phyloP scores from a whole-genome alignment of 2,888 invertebrate species.

The Oxycera nigricornis region DNA sequence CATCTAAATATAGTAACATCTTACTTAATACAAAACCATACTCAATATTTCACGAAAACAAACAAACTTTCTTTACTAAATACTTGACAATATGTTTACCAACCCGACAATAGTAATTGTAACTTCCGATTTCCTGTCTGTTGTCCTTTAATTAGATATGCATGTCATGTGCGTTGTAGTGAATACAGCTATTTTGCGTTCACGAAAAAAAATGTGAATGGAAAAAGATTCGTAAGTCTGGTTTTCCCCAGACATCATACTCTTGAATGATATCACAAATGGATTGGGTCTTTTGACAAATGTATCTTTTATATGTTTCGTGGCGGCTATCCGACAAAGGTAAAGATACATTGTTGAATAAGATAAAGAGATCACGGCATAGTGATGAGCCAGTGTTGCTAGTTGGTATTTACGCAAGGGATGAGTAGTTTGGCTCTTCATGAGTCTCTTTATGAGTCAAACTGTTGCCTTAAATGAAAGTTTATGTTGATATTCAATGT shows the following conservation, averaged over 20 bases:
- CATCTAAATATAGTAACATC: too few relatives aligned
- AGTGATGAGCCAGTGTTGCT: too few relatives aligned
- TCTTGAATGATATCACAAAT: neutral
- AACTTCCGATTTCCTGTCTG: conserved; percentile 37
- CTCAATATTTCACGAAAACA: too few relatives aligned
- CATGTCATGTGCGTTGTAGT: conserved; percentile 3
- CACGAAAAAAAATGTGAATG: neutral
- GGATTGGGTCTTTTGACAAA: neutral
- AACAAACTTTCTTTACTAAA: too few relatives aligned
- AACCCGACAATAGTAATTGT: neutral
- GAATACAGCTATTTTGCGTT: neutral
- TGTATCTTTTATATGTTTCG: neutral
- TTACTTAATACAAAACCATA: too few relatives aligned
- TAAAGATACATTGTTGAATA: neutral
- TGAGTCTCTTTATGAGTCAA: too few relatives aligned
- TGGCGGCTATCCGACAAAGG: neutral
- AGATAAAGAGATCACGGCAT: neutral
- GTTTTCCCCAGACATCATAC: neutral
- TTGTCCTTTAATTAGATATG: conserved; percentile 34
- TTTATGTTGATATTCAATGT: too few relatives aligned
- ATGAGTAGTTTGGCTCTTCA: too few relatives aligned
- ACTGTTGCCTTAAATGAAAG: too few relatives aligned
- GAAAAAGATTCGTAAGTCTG: conserved; percentile 6
- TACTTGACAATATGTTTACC: too few relatives aligned
- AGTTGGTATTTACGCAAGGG: too few relatives aligned